Evolutionary conservation across 1,140 invertebrate genomes (phyloP).

Genomic region (Lasioglossum baleicum): DNA sequence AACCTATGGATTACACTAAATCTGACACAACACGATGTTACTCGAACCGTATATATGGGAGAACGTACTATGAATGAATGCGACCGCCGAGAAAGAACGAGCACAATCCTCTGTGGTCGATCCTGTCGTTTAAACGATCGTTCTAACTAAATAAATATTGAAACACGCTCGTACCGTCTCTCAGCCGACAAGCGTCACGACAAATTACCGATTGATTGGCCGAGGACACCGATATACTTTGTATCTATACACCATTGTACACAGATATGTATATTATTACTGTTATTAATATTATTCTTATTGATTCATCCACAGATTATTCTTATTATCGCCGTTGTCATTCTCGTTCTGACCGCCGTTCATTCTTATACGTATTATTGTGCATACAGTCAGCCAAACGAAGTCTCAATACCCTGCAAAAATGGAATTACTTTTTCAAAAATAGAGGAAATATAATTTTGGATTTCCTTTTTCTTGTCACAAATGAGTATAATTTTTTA

Average conservation of each 20-base stretch:
- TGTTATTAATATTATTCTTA: constrained; percentile 54
- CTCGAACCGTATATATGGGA: background rate
- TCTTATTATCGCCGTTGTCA: constrained; percentile 45
- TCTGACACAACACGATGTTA: constrained; percentile 48
- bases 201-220: constrained; percentile 25
- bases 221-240: constrained; percentile 42
- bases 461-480: too few relatives aligned
- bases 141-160: constrained; percentile 39
- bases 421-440: too few relatives aligned
- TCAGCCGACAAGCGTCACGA: constrained; percentile 33
- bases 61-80: background rate
- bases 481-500: too few relatives aligned
- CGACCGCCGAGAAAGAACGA: background rate
- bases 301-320: constrained; percentile 48
- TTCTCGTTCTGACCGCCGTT: constrained; percentile 43
- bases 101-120: too few relatives aligned
- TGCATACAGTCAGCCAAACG: background rate
- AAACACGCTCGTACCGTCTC: constrained; percentile 33
- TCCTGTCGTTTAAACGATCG: constrained; percentile 22
- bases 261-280: constrained; percentile 54
- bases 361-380: constrained; percentile 42
- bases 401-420: too few relatives aligned
- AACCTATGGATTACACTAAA: constrained; percentile 40
- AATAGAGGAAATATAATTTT: too few relatives aligned
- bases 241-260: constrained; percentile 54